Evolutionary conservation across 2,113 vertebrate genomes (phyloP).

Genomic region (Corydoras sp.): DNA sequence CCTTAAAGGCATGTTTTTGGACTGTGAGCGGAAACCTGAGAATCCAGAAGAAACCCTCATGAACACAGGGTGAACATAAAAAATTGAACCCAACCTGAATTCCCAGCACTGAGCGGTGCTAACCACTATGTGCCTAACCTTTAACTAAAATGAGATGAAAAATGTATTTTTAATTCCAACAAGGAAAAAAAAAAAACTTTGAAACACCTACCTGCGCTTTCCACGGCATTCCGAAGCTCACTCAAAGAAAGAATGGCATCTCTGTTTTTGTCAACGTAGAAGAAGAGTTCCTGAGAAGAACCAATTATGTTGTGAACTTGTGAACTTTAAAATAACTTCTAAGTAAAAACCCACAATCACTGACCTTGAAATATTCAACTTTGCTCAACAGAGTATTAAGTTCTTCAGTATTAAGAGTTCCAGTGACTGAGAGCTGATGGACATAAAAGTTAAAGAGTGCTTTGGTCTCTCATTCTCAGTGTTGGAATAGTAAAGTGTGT

Average conservation of each 20-base stretch:
- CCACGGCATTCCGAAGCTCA: slow-evolving; percentile 31
- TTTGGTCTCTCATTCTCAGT: neutral
- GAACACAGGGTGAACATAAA: too few species aligned
- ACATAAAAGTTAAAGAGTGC: slow-evolving; percentile 41
- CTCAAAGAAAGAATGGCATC: slow-evolving; percentile 52
- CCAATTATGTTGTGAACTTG: neutral
- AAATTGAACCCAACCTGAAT: too few species aligned
- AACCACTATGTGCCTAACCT: too few species aligned
- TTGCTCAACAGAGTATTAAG: slow-evolving; percentile 56
- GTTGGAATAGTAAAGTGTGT: too few species aligned
- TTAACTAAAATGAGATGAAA: too few species aligned
- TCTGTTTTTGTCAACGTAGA: slow-evolving; percentile 45
- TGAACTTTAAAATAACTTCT: neutral
- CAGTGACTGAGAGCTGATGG: slow-evolving; percentile 55
- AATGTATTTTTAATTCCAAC: neutral
- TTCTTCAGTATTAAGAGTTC: slow-evolving; percentile 57
- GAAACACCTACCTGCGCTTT: slow-evolving; percentile 30
- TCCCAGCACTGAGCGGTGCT: too few species aligned
- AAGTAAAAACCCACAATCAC: neutral
- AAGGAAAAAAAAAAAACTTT: neutral
- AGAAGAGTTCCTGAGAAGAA: slow-evolving; percentile 57
- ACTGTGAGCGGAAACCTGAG: too few species aligned
- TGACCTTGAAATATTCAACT: slow-evolving; percentile 54
- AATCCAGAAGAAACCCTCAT: too few species aligned
- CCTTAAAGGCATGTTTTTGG: too few species aligned